Percentiles rank a stretch among this genome's conserved stretches.
Conservation (phyloP, 1,140 invertebrate species). For the Megathymus violae region DNA sequence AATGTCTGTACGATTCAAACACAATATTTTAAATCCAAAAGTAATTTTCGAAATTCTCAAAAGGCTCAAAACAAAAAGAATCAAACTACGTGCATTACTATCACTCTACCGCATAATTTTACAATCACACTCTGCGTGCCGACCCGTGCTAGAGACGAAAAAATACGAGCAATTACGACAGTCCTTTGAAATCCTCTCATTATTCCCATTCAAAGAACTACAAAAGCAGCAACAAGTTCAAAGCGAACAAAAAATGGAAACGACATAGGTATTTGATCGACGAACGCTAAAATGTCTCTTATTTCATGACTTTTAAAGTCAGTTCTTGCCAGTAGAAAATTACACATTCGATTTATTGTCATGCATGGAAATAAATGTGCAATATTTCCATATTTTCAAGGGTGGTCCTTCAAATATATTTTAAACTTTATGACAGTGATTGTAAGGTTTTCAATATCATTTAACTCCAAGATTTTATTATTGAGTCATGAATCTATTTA, state of each 20-base stretch:
- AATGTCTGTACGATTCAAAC: too few species aligned
- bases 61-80: too few species aligned
- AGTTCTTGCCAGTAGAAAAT: neutral
- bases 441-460: slow-evolving; percentile 30
- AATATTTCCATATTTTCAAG: slow-evolving; percentile 45
- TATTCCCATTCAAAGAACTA: slow-evolving; percentile 17
- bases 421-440: slow-evolving; percentile 33
- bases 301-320: neutral
- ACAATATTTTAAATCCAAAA: too few species aligned
- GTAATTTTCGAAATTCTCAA: too few species aligned
- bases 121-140: slow-evolving; percentile 3
- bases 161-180: slow-evolving; percentile 16
- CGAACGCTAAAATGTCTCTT: neutral
- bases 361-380: slow-evolving; percentile 45
- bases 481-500: slow-evolving; percentile 38
- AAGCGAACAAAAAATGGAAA: slow-evolving; percentile 11
- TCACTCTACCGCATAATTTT: slow-evolving; percentile 4
- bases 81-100: neutral
- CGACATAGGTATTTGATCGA: slow-evolving; percentile 10
- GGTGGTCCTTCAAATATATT: slow-evolving; percentile 36
- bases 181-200: slow-evolving; percentile 20
- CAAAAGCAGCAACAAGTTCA: slow-evolving; percentile 41
- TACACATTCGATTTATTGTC: slow-evolving; percentile 15
- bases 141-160: slow-evolving; percentile 10
- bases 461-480: slow-evolving; percentile 16